Evolutionary conservation across 2,888 invertebrate species (phyloP), one percentile per base, ranked within the genome.

Genomic region (Lysandra bellargus): DNA sequence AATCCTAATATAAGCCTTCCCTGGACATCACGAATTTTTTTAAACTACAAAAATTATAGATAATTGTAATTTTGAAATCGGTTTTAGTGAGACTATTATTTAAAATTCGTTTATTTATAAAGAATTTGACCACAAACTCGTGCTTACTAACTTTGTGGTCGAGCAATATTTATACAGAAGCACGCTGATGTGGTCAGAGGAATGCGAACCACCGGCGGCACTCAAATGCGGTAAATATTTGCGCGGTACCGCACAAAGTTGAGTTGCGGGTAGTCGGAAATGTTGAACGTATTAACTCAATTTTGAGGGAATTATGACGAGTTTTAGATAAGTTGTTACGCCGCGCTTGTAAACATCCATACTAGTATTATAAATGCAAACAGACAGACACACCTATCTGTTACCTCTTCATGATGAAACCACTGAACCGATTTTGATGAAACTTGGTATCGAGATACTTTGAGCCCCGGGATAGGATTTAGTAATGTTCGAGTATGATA

Each of bases 201-300:
- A 69, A 69, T 33, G 69, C 69, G 69, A 69, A 69, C 30, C 14
- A 33, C 69, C 69, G 69, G 33, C 7, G 30, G 64, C 14, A 33
- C 69, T 33, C 14, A 69, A 69, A 5, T 69, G 69, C 33, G 33
- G 69, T 33, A 69, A 69, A 69, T 69, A 69, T 69, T 69, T 69
- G 33, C 64, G 17, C 5, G 60, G 64, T 4, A 9, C 69, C 33
- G 69, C 69, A 69, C 33, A 69, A 69, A 69, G 69, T 69, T 69
- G 69, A 69, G 69, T 69, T 69, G 69, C 14, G 69, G 60, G 64
- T 64, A 64, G 33, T 14, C 33, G 33, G 1, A 69, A 33, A 69
- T 69, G 69, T 69, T 69, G 2, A 30, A 64, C 64, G n/a, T n/a
- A 23, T 64, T 12, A 69, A 69, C 69, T 69, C 12, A 12, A 69